These are phyloP conservation scores for Microtus pennsylvanicus DNA, from an alignment of 2,113 vertebrate genomes.

Conservation along the genomic window DNA sequence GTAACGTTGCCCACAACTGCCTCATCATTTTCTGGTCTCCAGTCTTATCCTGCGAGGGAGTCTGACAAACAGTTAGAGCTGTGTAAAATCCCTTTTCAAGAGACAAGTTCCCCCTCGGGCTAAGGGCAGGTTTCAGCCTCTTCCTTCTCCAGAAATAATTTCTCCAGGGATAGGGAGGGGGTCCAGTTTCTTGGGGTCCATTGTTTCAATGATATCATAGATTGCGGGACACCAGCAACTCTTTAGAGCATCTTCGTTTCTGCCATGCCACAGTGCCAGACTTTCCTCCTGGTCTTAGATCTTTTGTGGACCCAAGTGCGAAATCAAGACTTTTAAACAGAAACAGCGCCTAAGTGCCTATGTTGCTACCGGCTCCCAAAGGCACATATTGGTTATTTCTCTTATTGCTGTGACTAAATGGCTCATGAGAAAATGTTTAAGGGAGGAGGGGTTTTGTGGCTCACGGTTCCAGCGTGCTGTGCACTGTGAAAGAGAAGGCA, in stretches of 20 bases:
- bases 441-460: too few relatives aligned
- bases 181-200: not conserved
- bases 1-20: too few relatives aligned
- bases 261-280: not conserved
- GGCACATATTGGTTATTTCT: too few relatives aligned
- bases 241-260: not conserved
- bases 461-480: not conserved
- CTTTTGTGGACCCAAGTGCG: not conserved
- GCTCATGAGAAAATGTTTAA: not conserved
- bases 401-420: not conserved
- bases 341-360: not conserved
- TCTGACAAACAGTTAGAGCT: too few relatives aligned
- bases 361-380: not conserved
- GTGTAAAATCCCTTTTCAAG: not conserved
- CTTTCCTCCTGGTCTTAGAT: not conserved
- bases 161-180: not conserved
- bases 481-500: not conserved
- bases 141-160: not conserved
- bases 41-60: not conserved
- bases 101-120: rapidly evolving
- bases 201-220: too few relatives aligned
- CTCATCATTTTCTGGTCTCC: not conserved
- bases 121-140: not conserved
- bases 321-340: not conserved
- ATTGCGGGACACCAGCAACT: not conserved